phyloP scores from a whole-genome alignment of 2,888 invertebrate genomes.

The Pristionchus entomophagus region DNA sequence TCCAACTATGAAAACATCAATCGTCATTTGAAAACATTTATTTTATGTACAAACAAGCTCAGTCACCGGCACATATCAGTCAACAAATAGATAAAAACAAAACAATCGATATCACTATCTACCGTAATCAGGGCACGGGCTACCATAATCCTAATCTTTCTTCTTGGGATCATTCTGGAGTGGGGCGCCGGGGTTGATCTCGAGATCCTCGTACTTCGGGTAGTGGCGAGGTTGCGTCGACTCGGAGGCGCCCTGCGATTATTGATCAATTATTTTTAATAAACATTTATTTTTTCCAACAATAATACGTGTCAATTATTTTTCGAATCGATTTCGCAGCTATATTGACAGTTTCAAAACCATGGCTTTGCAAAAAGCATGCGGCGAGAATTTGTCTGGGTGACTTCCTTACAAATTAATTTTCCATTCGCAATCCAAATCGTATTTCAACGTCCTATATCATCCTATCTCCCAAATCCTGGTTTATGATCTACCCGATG shows the following conservation, averaged over 20 bases:
- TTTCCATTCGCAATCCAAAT: no score
- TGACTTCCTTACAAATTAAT: no score
- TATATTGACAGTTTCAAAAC: no score
- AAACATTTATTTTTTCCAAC: no score
- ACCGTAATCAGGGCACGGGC: background rate
- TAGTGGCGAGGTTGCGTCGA: slow-evolving; percentile 53
- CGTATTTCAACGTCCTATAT: no score
- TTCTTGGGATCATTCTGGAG: background rate
- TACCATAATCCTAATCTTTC: background rate
- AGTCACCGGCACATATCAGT: background rate
- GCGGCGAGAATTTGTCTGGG: no score
- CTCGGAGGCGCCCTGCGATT: slow-evolving; percentile 47
- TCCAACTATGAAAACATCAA: background rate
- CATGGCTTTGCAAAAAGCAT: no score
- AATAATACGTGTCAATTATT: no score
- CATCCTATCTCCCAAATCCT: no score
- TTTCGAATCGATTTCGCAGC: no score
- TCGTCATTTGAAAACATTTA: background rate
- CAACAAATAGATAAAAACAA: background rate
- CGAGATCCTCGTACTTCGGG: slow-evolving; percentile 68
- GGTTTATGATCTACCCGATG: no score
- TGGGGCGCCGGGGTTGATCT: slow-evolving; percentile 51
- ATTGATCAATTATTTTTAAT: no score
- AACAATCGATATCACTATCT: background rate
- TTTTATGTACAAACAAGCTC: slow-evolving; percentile 32